Evolutionary conservation across 1,140 invertebrate species (phyloP).

Genomic region (Bombus superbus): DNA sequence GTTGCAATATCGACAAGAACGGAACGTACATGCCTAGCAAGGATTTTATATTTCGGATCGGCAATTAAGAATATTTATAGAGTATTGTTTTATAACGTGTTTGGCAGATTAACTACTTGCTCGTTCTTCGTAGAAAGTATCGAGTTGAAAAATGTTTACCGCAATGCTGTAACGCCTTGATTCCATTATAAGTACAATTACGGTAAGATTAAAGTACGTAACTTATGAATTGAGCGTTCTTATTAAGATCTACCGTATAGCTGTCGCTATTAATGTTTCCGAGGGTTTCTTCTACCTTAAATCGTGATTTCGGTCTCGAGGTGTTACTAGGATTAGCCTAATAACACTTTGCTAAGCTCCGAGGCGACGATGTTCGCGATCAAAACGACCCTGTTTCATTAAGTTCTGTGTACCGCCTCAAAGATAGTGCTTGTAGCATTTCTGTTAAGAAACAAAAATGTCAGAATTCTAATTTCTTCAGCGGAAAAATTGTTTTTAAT

Average conservation of each 20-base stretch:
- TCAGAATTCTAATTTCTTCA: no score
- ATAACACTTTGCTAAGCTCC: constrained; percentile 31
- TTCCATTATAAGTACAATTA: neutral
- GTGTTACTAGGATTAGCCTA: constrained; percentile 25
- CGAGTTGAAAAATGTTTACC: neutral
- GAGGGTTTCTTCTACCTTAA: neutral
- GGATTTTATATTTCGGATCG: neutral
- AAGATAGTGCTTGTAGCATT: neutral
- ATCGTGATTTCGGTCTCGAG: constrained; percentile 17
- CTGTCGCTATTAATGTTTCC: neutral
- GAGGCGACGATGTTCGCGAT: neutral
- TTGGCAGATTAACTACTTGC: neutral
- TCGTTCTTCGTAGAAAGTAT: neutral
- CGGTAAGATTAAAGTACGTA: neutral
- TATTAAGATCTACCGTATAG: neutral
- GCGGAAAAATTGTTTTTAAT: no score
- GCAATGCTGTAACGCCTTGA: neutral
- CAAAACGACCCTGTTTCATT: constrained; percentile 9
- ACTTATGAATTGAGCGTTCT: neutral
- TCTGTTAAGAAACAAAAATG: neutral
- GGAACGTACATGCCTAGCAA: neutral
- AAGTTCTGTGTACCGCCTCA: neutral
- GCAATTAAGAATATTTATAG: neutral
- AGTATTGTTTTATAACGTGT: neutral
- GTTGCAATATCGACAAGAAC: neutral